phyloP scores from a whole-genome alignment of 2,797 vertebrate species.

The Phaenicophaeus curvirostris region DNA sequence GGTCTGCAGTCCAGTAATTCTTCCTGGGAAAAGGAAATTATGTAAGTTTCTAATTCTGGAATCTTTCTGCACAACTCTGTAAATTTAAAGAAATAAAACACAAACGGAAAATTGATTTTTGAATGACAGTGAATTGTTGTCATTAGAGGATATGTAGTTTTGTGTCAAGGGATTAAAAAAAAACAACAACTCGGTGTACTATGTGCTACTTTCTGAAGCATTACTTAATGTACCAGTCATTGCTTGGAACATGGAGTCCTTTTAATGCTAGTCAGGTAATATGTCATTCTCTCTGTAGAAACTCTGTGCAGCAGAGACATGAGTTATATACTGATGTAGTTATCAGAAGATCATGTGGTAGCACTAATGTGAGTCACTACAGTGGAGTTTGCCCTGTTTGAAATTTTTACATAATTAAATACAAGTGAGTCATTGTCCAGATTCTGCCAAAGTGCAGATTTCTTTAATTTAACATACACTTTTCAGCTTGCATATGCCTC shows the following conservation, averaged over 20 bases:
- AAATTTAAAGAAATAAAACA: constrained; percentile 65
- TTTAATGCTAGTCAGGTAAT: constrained; percentile 69
- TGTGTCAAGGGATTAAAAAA: constrained; percentile 28
- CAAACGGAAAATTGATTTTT: constrained; percentile 67
- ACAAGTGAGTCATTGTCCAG: constrained; percentile 66
- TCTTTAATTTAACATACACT: constrained; percentile 48
- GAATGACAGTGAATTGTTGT: constrained; percentile 61
- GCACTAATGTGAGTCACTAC: constrained; percentile 61
- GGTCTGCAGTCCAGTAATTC: constrained; percentile 28
- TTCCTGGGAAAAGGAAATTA: constrained; percentile 53
- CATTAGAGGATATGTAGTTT: constrained; percentile 49
- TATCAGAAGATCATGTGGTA: constrained; percentile 69
- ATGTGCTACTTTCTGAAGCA: constrained; percentile 62
- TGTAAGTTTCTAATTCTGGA: constrained; percentile 58
- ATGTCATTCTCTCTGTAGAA: constrained; percentile 71
- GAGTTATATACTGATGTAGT: constrained; percentile 76
- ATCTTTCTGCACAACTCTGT: constrained; percentile 26
- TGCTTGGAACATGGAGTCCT: constrained; percentile 70
- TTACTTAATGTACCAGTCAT: constrained; percentile 70
- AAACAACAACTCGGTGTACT: background rate
- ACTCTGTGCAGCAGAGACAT: constrained; percentile 52
- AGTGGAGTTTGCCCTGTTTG: constrained; percentile 35
- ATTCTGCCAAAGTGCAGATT: constrained; percentile 69
- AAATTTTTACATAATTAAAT: constrained; percentile 70
- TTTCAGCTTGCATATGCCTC: constrained; percentile 18